These are phyloP conservation scores for Drosophila siamana DNA, from an alignment of 2,888 invertebrate genomes.

Conservation along the genomic window DNA sequence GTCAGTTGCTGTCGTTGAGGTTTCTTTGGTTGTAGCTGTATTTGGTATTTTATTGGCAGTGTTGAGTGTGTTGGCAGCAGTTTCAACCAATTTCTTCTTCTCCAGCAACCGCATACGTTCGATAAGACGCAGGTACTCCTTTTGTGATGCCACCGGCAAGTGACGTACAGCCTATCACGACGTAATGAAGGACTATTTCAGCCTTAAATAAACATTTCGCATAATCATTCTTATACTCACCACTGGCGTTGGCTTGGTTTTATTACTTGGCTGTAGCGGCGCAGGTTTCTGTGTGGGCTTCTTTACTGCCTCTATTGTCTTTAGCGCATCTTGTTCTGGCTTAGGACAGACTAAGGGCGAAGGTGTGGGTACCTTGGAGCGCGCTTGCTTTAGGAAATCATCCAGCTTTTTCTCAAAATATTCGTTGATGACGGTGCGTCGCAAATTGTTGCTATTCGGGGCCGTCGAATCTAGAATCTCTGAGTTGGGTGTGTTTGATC, in stretches of 20 bases:
- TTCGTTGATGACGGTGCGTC: conserved; percentile 73
- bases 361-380: conserved; percentile 66
- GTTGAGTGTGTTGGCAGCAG: background rate
- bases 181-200: background rate
- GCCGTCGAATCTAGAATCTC: conserved; percentile 37
- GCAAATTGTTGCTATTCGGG: conserved; percentile 49
- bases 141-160: conserved; percentile 84
- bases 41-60: background rate
- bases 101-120: conserved; percentile 84
- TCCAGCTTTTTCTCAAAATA: conserved; percentile 82
- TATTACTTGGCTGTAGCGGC: conserved; percentile 1
- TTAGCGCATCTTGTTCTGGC: conserved; percentile 4
- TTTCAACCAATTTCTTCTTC: conserved; percentile 15
- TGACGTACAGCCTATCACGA: conserved; percentile 83
- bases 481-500: conserved; percentile 73
- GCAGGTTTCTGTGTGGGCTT: background rate
- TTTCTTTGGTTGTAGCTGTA: background rate
- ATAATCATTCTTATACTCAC: conserved; percentile 63
- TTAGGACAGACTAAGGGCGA: conserved; percentile 2
- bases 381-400: conserved; percentile 81
- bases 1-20: background rate
- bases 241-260: conserved; percentile 67
- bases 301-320: background rate
- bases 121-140: conserved; percentile 83
- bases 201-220: background rate